Conservation (phyloP, 2,113 vertebrate genomes). For the Hemiprocne comata region DNA sequence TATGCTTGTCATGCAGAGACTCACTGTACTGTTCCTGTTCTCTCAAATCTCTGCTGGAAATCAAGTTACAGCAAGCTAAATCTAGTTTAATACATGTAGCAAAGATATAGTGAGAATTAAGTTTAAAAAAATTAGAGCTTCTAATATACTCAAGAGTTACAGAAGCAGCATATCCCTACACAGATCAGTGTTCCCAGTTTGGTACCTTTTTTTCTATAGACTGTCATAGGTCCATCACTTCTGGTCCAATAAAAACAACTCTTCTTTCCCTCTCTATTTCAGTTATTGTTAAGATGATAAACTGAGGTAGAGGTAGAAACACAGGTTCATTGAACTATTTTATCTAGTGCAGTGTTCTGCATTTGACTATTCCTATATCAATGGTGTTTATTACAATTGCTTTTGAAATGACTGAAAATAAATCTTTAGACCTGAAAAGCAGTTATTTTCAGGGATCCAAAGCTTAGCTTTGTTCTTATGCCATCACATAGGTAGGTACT, state of each 20-base stretch:
- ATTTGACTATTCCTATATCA: not conserved
- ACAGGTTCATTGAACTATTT: not conserved
- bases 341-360: not conserved
- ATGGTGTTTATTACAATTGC: not conserved
- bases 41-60: conserved; percentile 2
- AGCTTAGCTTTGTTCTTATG: not conserved
- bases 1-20: not conserved
- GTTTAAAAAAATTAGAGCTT: not conserved
- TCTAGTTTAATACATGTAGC: not conserved
- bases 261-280: not conserved
- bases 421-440: not conserved
- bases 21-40: not conserved
- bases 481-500: not conserved
- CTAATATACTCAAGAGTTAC: not conserved
- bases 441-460: not conserved
- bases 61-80: not conserved
- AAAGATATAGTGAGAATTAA: not conserved
- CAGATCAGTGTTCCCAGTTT: not conserved
- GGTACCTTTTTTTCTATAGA: not conserved
- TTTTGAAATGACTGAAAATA: not conserved
- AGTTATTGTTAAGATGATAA: not conserved
- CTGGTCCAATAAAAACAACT: not conserved
- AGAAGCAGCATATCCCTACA: not conserved
- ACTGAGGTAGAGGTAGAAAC: not conserved
- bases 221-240: not conserved